Conservation (phyloP, 2,113 vertebrate genomes). For the Pipa parva region DNA sequence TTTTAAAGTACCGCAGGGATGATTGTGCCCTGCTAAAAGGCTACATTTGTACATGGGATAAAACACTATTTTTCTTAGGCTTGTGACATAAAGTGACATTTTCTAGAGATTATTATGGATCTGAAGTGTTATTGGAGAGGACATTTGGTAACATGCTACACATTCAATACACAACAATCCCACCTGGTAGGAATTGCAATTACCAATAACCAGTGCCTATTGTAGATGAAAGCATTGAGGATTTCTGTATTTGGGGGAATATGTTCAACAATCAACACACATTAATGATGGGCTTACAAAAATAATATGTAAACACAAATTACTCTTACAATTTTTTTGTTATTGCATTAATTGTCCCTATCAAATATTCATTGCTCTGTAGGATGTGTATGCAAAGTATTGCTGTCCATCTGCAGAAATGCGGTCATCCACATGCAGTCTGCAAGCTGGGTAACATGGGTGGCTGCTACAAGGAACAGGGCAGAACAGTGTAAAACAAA, state of each 20-base stretch:
- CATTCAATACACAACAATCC: background rate
- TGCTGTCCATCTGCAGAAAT: slow-evolving; percentile 23
- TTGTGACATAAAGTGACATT: no score
- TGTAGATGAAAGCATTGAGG: background rate
- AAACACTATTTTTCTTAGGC: no score
- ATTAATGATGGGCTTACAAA: background rate
- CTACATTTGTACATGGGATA: no score
- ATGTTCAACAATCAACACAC: background rate
- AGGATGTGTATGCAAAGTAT: slow-evolving; percentile 24
- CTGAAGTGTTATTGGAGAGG: no score
- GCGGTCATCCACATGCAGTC: slow-evolving; percentile 6
- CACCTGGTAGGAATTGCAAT: background rate
- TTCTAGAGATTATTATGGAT: no score
- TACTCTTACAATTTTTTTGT: background rate
- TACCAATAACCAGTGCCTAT: background rate
- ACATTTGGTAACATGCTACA: background rate
- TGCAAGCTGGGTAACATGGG: background rate
- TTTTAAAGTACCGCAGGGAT: no score
- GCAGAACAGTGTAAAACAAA: slow-evolving; percentile 6
- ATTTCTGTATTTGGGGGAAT: background rate
- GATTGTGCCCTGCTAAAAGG: no score
- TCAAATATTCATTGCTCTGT: background rate
- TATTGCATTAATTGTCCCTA: slow-evolving; percentile 27
- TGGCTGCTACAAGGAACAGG: background rate
- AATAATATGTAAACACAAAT: background rate